Evolutionary conservation across 2,113 vertebrate species (phyloP), one percentile per base, ranked within the genome.

Genomic region (Petrocephalus zakoni): DNA sequence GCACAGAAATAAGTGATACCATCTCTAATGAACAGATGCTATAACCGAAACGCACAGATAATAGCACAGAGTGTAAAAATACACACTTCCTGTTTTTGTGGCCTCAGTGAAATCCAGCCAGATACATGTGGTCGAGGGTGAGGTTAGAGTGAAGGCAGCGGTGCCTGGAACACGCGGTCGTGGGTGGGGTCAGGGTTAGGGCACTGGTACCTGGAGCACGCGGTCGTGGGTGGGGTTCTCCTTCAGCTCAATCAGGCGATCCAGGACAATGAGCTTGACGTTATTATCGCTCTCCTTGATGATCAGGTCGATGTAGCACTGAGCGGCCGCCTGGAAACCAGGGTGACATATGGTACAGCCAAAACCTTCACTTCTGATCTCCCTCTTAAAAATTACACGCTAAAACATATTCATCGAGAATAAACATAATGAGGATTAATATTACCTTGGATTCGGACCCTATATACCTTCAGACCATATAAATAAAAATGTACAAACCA

Each of bases 211-310:
- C 52, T 53, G 52, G 15, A 53, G 52, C 52, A 53, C 2, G 13
- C 13, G 52, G 52, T 15, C 13, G 13, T 53, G 52, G 13, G 52
- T 53, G 52, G 15, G 15, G 55, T 99, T 98, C 52, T 99, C 98
- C 93, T 99, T 99, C 85, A 99, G 94, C 90, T 99, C 98, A 91
- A 99, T 95, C 91, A 99, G 93, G 2, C 98, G 97, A 93, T 99
- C 98, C 90, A 99, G 95, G 90, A 99, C 98, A 87, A 99, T 99
- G 88, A 99, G 96, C 90, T 99, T 99, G 75, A 99, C 98, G 1
- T 99, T 99, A 94, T 99, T 99, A 94, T 99, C 98, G 29, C 98
- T 99, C 94, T 99, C 98, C 91, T 99, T 99, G 93, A 99, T 99
- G 90, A 99, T 99, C 93, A 99, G 95, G 92, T 99, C 98, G 92